These are phyloP conservation scores for Saxidomus purpurata DNA, from an alignment of 1,140 invertebrate genomes.

Conservation along the genomic window DNA sequence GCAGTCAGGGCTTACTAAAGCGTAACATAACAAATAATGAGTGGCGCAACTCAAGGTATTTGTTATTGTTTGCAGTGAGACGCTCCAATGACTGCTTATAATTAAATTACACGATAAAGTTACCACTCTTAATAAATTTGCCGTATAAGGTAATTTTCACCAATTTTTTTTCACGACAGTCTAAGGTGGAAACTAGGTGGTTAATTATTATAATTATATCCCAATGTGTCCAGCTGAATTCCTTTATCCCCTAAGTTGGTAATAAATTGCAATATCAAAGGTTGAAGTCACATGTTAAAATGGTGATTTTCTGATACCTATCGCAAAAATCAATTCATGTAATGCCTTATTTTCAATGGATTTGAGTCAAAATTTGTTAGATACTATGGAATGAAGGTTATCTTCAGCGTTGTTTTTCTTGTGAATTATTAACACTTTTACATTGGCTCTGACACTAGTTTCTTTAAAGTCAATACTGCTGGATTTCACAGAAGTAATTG, in stretches of 20 bases:
- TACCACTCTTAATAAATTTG: conserved; percentile 24
- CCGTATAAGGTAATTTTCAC: conserved; percentile 6
- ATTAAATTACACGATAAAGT: conserved; percentile 58
- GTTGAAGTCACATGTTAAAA: background rate
- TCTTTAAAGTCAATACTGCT: too few species aligned
- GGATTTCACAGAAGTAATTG: too few species aligned
- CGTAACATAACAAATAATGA: conserved; percentile 26
- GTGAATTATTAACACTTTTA: too few species aligned
- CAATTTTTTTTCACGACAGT: background rate
- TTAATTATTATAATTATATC: conserved; percentile 14
- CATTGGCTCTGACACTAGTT: too few species aligned
- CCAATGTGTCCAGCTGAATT: background rate
- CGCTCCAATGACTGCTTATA: conserved; percentile 15
- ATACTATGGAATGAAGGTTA: background rate
- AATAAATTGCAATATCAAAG: background rate
- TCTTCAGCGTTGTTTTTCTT: background rate
- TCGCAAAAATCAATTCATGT: background rate
- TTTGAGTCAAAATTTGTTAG: background rate
- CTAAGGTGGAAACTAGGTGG: background rate
- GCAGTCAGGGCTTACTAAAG: background rate
- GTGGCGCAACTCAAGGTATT: conserved; percentile 4
- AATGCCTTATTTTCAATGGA: background rate
- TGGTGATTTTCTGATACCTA: background rate
- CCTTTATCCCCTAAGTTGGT: background rate
- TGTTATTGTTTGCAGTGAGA: conserved; percentile 10